These are phyloP conservation scores for Copidosoma floridanum DNA, from an alignment of 1,140 invertebrate genomes.

Conservation along the genomic window DNA sequence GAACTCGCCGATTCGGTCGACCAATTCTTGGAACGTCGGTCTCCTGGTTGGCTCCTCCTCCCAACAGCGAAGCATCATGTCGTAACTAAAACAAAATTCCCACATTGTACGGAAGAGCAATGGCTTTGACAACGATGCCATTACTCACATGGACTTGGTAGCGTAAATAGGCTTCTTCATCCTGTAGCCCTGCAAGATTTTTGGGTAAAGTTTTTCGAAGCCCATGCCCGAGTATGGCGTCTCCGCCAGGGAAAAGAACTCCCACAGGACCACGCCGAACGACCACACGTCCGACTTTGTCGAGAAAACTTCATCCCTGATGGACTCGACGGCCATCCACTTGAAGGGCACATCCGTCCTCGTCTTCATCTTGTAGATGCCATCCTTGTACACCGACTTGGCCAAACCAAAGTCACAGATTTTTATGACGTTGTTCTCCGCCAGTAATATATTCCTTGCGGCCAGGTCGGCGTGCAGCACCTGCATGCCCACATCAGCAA, in stretches of 20 bases:
- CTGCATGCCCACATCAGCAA: too few species aligned
- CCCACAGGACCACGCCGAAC: conserved; percentile 91
- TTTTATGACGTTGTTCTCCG: conserved; percentile 86
- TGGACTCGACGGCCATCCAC: conserved; percentile 82
- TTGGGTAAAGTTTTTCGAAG: conserved; percentile 70
- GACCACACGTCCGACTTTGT: conserved; percentile 92
- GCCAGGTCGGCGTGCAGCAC: conserved; percentile 95
- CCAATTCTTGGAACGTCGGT: conserved; percentile 76
- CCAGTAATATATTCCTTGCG: conserved; percentile 91
- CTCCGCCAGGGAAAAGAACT: conserved; percentile 85
- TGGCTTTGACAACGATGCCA: background rate
- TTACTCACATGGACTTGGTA: conserved; percentile 70
- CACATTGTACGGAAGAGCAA: background rate
- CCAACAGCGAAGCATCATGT: conserved; percentile 87
- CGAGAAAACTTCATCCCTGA: conserved; percentile 77
- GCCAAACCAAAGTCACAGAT: conserved; percentile 98
- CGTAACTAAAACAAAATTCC: conserved; percentile 60
- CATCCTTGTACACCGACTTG: conserved; percentile 84
- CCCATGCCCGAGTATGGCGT: conserved; percentile 86
- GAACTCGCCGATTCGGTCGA: conserved; percentile 72
- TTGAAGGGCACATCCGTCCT: conserved; percentile 77
- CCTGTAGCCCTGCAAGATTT: conserved; percentile 78
- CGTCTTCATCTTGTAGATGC: conserved; percentile 91
- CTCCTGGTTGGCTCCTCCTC: conserved; percentile 75
- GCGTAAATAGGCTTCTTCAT: conserved; percentile 82